Conservation (phyloP, 1,140 invertebrate species). For the Parasteatoda tepidariorum region DNA sequence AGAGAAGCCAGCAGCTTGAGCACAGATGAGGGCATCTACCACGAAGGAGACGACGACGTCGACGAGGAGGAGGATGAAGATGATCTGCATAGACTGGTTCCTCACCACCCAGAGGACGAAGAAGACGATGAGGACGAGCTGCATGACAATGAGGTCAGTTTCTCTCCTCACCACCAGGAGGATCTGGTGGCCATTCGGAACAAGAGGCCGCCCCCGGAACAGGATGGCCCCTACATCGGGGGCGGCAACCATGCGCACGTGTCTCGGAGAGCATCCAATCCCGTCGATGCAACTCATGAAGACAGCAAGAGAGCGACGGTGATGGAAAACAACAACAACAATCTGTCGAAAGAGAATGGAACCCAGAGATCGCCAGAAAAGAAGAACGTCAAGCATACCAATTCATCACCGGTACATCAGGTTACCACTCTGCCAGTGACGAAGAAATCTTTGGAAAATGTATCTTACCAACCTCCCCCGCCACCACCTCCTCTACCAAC, state of each 20-base stretch:
- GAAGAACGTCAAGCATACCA: not conserved
- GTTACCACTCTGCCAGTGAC: not conserved
- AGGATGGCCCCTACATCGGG: not conserved
- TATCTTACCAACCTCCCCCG: constrained; percentile 16
- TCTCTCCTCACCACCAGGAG: constrained; percentile 61
- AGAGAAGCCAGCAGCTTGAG: constrained; percentile 62
- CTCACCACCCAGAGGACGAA: constrained; percentile 32
- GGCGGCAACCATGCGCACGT: constrained; percentile 5
- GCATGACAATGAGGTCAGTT: constrained; percentile 60
- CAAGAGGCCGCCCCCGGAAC: constrained; percentile 48
- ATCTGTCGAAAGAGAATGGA: not conserved
- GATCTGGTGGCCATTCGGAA: constrained; percentile 60
- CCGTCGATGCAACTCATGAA: constrained; percentile 50
- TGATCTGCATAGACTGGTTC: constrained; percentile 18
- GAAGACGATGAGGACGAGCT: constrained; percentile 59
- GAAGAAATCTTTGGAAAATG: constrained; percentile 2
- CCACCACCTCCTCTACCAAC: constrained; percentile 20
- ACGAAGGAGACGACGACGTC: constrained; percentile 59
- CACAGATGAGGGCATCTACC: constrained; percentile 64
- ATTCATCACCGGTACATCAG: not conserved
- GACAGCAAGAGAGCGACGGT: constrained; percentile 32
- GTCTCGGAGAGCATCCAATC: constrained; percentile 57
- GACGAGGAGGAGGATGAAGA: constrained; percentile 39
- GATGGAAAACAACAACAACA: not conserved
- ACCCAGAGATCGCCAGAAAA: not conserved